Evolutionary conservation across 2,888 invertebrate species (phyloP).

Genomic region (Spatulosminthurus flaviceps): DNA sequence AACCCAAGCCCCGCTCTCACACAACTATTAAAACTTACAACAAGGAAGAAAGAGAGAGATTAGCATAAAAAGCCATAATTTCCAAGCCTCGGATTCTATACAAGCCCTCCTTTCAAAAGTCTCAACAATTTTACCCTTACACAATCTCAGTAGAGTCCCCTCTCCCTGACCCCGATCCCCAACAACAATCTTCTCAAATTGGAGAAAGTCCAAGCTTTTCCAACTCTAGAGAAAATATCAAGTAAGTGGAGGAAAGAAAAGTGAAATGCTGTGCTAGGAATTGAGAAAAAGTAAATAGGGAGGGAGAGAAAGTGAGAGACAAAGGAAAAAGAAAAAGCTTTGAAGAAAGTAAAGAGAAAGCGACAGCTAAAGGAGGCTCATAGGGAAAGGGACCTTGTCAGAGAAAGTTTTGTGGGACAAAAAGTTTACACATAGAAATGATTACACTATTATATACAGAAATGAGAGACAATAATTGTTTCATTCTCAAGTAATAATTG

Average conservation of each 20-base stretch:
- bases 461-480: slow-evolving; percentile 14
- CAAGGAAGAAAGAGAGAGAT: no score
- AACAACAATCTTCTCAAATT: neutral
- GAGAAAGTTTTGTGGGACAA: neutral
- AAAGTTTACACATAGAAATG: neutral
- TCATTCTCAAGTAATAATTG: slow-evolving; percentile 18
- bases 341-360: no score
- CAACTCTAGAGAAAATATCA: no score
- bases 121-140: neutral
- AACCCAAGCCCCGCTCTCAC: neutral
- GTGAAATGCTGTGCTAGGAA: no score
- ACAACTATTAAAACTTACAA: no score
- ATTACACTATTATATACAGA: slow-evolving; percentile 1
- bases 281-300: no score
- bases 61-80: neutral
- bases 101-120: no score
- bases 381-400: neutral
- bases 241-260: no score
- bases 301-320: neutral
- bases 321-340: neutral
- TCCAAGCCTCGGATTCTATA: neutral
- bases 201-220: neutral
- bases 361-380: no score
- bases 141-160: neutral
- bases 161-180: neutral